These are phyloP conservation scores for Xestia xanthographa DNA, from an alignment of 2,888 invertebrate species.

Conservation along the genomic window DNA sequence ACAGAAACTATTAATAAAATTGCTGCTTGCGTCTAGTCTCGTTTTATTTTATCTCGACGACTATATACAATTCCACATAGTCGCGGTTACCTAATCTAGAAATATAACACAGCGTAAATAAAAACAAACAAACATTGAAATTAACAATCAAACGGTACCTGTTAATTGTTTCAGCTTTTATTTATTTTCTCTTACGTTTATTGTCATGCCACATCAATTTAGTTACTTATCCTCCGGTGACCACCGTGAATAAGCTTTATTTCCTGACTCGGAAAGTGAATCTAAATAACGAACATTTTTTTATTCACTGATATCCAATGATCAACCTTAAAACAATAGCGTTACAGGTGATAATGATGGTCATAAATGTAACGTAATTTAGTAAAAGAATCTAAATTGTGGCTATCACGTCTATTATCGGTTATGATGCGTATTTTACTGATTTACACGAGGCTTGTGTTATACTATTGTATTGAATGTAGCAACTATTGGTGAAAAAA, in stretches of 20 bases:
- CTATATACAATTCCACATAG: no score
- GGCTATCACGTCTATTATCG: neutral
- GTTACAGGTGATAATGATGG: neutral
- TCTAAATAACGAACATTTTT: slow-evolving; percentile 29
- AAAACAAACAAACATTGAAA: no score
- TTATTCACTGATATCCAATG: no score
- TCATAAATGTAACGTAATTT: neutral
- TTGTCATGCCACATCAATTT: slow-evolving; percentile 71
- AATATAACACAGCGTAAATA: no score
- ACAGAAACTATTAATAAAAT: no score
- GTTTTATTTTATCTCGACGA: no score
- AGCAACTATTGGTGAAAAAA: neutral
- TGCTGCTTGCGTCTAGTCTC: no score
- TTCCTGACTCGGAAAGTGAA: slow-evolving; percentile 66
- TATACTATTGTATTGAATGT: neutral
- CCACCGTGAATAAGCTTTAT: slow-evolving; percentile 10
- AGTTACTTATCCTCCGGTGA: slow-evolving; percentile 62
- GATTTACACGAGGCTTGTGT: neutral
- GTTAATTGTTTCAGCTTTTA: slow-evolving; percentile 61
- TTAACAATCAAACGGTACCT: slow-evolving; percentile 45
- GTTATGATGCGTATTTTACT: neutral
- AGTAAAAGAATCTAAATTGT: slow-evolving; percentile 24
- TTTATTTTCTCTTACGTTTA: slow-evolving; percentile 70
- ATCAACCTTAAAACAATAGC: no score
- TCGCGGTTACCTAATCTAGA: no score